A percentile compares a stretch with the other conserved stretches of the same genome.
phyloP scores from a whole-genome alignment of 2,113 vertebrate genomes.

The Channa maculata region DNA sequence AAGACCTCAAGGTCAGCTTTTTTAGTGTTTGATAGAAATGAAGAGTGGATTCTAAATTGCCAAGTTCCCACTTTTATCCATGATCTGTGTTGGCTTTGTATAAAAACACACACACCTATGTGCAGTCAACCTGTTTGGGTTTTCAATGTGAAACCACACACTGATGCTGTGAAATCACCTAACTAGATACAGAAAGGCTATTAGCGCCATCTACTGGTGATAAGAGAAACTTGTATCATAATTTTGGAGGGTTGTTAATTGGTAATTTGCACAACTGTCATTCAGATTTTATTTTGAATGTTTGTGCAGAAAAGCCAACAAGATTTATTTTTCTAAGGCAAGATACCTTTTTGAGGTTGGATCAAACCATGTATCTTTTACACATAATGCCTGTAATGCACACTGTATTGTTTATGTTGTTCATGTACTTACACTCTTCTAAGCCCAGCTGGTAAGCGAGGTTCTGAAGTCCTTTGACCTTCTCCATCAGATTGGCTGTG shows the following conservation, averaged over 20 bases:
- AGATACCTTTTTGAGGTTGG: background rate
- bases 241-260: background rate
- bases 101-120: background rate
- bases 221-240: background rate
- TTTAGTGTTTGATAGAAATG: background rate
- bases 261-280: background rate
- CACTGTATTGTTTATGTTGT: background rate
- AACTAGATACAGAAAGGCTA: slow-evolving; percentile 3
- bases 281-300: background rate
- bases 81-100: background rate
- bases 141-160: slow-evolving; percentile 5
- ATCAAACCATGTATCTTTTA: background rate
- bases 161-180: background rate
- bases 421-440: slow-evolving; percentile 94
- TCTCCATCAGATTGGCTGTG: slow-evolving; percentile 98
- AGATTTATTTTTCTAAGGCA: background rate
- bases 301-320: background rate
- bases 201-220: slow-evolving; percentile 80
- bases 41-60: background rate
- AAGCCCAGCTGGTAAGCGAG: slow-evolving; percentile 96
- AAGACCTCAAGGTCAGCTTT: slow-evolving; percentile 2
- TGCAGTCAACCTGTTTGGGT: slow-evolving; percentile 11
- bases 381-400: background rate
- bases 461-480: slow-evolving; percentile 97
- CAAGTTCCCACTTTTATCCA: background rate